Percentiles rank a stretch among this genome's conserved stretches.
These are phyloP conservation scores for Sinohyriopsis cumingii DNA, from an alignment of 2,888 invertebrate genomes.

Conservation along the genomic window DNA sequence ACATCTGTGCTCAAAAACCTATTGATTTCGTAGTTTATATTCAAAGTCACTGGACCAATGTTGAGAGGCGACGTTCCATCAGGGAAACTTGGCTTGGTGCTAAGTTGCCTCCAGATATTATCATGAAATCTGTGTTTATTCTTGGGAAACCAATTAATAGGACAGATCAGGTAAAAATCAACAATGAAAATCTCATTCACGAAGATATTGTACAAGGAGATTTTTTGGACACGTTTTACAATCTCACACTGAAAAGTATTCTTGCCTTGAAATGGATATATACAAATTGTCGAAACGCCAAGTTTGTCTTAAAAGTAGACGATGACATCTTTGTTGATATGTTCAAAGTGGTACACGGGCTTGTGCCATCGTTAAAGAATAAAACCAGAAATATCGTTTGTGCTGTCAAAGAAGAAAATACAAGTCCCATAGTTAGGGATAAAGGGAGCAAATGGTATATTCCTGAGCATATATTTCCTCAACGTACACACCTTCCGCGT, in stretches of 20 bases:
- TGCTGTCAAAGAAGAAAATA: constrained; percentile 38
- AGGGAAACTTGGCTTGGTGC: constrained; percentile 45
- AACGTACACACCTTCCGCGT: constrained; percentile 50
- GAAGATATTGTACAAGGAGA: constrained; percentile 47
- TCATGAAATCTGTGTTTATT: constrained; percentile 38
- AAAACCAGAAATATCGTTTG: constrained; percentile 41
- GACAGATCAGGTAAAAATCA: constrained; percentile 38
- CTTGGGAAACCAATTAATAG: constrained; percentile 32
- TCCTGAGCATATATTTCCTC: constrained; percentile 36
- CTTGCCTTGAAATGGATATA: constrained; percentile 41
- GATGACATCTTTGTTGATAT: constrained; percentile 59
- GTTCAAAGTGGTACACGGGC: constrained; percentile 38
- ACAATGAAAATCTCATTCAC: constrained; percentile 37
- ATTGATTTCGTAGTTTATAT: constrained; percentile 43
- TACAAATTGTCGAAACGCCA: constrained; percentile 30
- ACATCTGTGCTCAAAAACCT: too few relatives aligned
- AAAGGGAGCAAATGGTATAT: constrained; percentile 54
- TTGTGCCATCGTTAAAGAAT: constrained; percentile 35
- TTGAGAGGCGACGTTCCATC: constrained; percentile 27
- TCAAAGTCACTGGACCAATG: constrained; percentile 42
- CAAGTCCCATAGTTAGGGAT: constrained; percentile 46
- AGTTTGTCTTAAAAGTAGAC: constrained; percentile 48
- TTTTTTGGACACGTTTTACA: constrained; percentile 36
- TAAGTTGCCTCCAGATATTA: constrained; percentile 20
- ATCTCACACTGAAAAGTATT: constrained; percentile 43